Base-by-base conservation (phyloP, 2,888 invertebrate species). In the Tenthredo amoena region DNA sequence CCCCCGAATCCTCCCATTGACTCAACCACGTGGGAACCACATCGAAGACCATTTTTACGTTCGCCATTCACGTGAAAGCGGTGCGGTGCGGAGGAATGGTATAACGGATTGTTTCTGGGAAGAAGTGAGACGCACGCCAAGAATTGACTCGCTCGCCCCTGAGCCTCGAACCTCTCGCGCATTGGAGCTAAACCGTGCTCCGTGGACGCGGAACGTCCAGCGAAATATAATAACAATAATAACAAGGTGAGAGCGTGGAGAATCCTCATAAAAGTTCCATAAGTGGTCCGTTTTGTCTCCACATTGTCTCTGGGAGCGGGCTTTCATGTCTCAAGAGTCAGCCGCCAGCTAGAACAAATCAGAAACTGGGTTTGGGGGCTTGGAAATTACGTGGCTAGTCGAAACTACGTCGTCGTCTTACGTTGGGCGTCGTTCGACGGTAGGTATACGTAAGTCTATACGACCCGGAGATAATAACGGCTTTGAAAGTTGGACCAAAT, bases 41-140 rank as follows among this genome's bases (percentile, higher is more conserved):
- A 12, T 47, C 55, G 18, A 65, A 50, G 50, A 65, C 9, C 50
- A 83, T 83, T 83, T 83, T 83, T 81, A 74, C 85, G 86, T 92
- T 93, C 91, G 91, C 93, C 93, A 93, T 93, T 93, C 93, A 93
- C 90, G 90, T 90, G 62, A 62, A 81, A 81, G 81, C 81, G 81
- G 34, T 18, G 81, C 40, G 26, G 47, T 26, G 81, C 62, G 15
- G 62, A 15, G 47, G 90, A 88, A 89, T 90, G 87, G 89, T 91
- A 89, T 92, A 93, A 93, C 91, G 92, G 93, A 93, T 93, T 92
- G 91, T 93, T 93, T 93, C 93, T 92, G 87, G 88, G 93, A 93
- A 92, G 89, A 88, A 88, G 88, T 88, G 87, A 85, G 85, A 85
- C 86, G 55, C 84, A 85, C 86, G 55, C 84, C 21, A 34, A 58